These are phyloP conservation scores for Cardiocondyla obscurior DNA, from an alignment of 1,140 invertebrate genomes.

Conservation along the genomic window DNA sequence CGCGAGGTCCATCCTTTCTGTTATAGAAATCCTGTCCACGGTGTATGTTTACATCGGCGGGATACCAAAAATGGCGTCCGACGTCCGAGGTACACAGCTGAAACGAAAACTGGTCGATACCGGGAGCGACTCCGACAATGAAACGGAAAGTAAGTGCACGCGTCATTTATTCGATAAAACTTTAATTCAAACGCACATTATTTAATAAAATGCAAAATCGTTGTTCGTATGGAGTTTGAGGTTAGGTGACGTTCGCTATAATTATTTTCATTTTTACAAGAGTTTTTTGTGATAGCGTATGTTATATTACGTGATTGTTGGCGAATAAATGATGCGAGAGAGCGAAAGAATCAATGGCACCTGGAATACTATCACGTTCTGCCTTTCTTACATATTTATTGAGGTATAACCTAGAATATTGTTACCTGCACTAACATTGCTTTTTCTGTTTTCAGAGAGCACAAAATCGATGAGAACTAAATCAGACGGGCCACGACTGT, in stretches of 20 bases:
- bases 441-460: constrained; percentile 45
- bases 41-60: neutral
- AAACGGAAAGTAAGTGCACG: constrained; percentile 70
- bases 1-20: no score
- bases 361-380: no score
- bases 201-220: neutral
- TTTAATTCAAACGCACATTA: neutral
- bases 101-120: constrained; percentile 70
- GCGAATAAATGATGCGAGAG: neutral
- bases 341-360: neutral
- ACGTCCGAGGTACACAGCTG: constrained; percentile 22
- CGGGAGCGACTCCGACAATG: constrained; percentile 70
- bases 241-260: constrained; percentile 29
- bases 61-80: constrained; percentile 61
- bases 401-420: neutral
- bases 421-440: neutral
- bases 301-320: neutral
- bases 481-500: constrained; percentile 83
- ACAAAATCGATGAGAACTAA: constrained; percentile 47
- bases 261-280: neutral
- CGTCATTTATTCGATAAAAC: no score
- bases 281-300: neutral
- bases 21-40: no score
- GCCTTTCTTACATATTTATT: neutral
- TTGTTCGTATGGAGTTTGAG: constrained; percentile 57